A percentile compares a stretch with the other conserved stretches of the same genome.
Evolutionary conservation across 1,140 invertebrate species (phyloP).

Genomic region (Vollenhovia emeryi): DNA sequence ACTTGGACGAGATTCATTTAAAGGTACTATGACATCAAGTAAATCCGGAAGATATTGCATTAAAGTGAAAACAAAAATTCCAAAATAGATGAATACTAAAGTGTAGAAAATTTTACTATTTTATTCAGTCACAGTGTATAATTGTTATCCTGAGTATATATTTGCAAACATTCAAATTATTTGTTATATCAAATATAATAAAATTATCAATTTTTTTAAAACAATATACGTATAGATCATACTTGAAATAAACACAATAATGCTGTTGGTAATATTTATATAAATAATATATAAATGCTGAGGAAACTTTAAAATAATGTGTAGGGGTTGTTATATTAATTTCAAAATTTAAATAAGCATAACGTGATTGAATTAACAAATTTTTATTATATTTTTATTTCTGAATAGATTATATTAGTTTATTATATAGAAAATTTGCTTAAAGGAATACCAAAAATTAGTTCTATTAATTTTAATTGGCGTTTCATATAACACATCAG

Average conservation of each 20-base stretch:
- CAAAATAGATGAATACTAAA: background rate
- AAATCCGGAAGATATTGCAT: background rate
- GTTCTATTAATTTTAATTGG: no score
- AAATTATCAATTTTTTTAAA: background rate
- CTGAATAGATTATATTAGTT: background rate
- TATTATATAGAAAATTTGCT: no score
- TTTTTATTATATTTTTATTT: background rate
- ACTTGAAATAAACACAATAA: no score
- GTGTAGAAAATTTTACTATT: background rate
- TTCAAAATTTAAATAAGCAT: background rate
- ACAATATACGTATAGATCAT: background rate
- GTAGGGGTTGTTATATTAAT: no score
- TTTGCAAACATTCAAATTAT: background rate
- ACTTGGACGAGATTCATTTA: conserved; percentile 28
- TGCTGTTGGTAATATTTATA: background rate
- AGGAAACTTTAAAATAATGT: no score
- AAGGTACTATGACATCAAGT: background rate
- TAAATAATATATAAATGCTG: no score
- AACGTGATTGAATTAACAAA: background rate
- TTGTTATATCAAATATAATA: background rate
- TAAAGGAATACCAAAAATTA: no score
- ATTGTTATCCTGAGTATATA: background rate
- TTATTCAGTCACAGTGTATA: background rate
- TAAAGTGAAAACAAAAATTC: background rate
- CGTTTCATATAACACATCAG: no score